Evolutionary conservation across 2,797 vertebrate species (phyloP), one percentile per base, ranked within the genome.

Genomic region (Distichodus sexfasciatus): DNA sequence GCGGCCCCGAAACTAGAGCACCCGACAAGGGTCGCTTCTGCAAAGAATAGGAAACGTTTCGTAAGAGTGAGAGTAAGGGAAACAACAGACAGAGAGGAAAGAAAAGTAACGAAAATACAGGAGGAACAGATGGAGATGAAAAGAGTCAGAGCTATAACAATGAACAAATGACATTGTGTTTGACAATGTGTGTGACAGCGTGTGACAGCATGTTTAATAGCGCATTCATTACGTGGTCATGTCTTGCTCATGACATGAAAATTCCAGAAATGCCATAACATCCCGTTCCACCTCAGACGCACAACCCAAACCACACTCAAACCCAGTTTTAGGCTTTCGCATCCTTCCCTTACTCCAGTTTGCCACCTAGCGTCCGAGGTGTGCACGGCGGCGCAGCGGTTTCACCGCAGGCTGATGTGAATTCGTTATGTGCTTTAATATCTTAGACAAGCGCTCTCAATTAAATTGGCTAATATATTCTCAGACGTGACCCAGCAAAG

Each of bases 291-390:
- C 21, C 44, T 53, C 24, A 26, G 69, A 38, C 14, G 28, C 51
- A 21, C 12, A 50, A 14, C 14, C 47, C 14, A 11, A 24, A 43
- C 2, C 35, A 43, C 35, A 7, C 12, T 2, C 6, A 19, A 40
- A 19, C 28, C 9, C 17, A 29, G 24, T 26, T 23, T 12, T 6
- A 19, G 35, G 3, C 7, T 15, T 2, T 14, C 9, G 17, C 11
- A 15, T 1, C 26, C 23, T 51, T 41, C 17, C 50, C 54, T 75
- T 62, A 60, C 48, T 19, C 73, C 57, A 53, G 50, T 57, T 71
- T 76, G 76, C 79, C 79, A 74, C 66, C 79, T 65, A 54, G 57
- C 68, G 77, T 26, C 57, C 23, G 3, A 43, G 0, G 23, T 11
- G 46, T 2, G 21, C 28, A 68, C 21, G 63, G 41, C 23, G 50